Evolutionary conservation across 2,113 vertebrate species (phyloP), one percentile per base, ranked within the genome.

Genomic region (Callionymus lyra): DNA sequence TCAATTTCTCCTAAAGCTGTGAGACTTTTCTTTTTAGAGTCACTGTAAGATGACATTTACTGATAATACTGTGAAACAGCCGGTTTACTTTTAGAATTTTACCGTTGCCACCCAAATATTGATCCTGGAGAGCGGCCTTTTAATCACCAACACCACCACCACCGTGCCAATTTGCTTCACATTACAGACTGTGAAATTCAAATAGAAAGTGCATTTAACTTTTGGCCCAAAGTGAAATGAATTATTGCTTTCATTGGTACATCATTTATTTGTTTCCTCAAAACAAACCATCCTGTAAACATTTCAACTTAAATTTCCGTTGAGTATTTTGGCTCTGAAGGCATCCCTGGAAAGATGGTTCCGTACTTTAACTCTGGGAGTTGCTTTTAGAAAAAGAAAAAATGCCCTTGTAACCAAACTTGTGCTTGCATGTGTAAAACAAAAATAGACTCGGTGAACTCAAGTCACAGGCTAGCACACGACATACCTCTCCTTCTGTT

Each of bases 91-190:
- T 48, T 41, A n/a, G n/a, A n/a, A n/a, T n/a, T n/a, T n/a, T n/a
- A n/a, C n/a, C 8, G 31, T 53, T 47, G 15, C 44, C 38, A 56
- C 55, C 50, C 44, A 61, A 52, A 45, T 73, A 57, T 63, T 71
- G 68, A 60, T 79, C 64, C 50, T 48, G 73, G 68, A 69, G 60
- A 66, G 74, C 75, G 73, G 83, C 83, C 83, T 86, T 86, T 74
- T 75, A 47, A 83, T n/a, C n/a, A n/a, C n/a, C n/a, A n/a, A n/a
- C n/a, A n/a, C n/a, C n/a, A n/a, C 80, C 83, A 72, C 75, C 71
- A 27, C 43, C 75, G 84, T 87, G 84, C 85, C 85, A 76, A 44
- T 64, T 72, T 59, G 48, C 53, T 69, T 60, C 54, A 68, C 65
- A 57, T 38, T 50, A 59, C 59, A 75, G 66, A 56, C 79, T 77